Evolutionary conservation across 2,113 vertebrate genomes (phyloP).

Genomic region (Microcebus ravelobensis): DNA sequence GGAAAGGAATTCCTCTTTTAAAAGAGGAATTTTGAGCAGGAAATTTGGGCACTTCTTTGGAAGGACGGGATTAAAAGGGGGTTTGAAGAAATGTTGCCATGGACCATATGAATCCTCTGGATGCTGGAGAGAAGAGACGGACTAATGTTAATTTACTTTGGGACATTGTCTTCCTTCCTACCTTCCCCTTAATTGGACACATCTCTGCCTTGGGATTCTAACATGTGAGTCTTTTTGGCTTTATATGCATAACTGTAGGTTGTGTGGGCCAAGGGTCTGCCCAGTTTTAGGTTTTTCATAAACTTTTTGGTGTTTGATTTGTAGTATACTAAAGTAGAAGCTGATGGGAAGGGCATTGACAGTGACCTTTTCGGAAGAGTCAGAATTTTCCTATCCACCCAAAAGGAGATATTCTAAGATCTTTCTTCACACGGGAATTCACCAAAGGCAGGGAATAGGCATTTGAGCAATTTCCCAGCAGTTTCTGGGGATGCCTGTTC

Average conservation of each 20-base stretch:
- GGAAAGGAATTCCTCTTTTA: background rate
- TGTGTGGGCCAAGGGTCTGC: background rate
- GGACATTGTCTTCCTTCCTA: background rate
- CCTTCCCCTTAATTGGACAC: background rate
- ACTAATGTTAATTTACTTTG: background rate
- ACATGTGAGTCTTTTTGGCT: background rate
- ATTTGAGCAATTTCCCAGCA: background rate
- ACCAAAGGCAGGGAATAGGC: background rate
- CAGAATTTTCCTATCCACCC: background rate
- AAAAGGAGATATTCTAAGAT: background rate
- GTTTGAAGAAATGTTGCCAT: background rate
- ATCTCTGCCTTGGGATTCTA: background rate
- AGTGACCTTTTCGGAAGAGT: background rate
- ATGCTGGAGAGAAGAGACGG: background rate
- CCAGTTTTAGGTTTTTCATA: background rate
- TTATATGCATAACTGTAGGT: background rate
- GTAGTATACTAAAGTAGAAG: background rate
- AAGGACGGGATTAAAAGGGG: background rate
- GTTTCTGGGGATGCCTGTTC: background rate
- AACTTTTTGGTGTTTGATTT: slow-evolving; percentile 6
- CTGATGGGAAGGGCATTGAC: background rate
- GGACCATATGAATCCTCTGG: background rate
- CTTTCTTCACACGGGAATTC: background rate
- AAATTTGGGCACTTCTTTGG: background rate
- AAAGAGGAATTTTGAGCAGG: background rate